Evolutionary conservation across 2,888 invertebrate genomes (phyloP), one percentile per base, ranked within the genome.

Genomic region (Drosophila nr. fundita): DNA sequence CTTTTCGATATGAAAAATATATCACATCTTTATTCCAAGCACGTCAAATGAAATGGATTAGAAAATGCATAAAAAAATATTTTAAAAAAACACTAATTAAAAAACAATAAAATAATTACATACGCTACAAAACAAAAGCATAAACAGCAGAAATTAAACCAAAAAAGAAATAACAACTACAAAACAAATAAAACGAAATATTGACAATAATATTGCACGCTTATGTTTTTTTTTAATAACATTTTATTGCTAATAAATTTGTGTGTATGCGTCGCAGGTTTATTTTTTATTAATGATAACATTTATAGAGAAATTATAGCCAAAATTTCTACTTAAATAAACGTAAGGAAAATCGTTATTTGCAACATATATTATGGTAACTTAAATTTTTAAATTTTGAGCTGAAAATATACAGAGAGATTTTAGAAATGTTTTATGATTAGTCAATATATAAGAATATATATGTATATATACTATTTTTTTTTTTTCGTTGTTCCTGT

Each of bases 401-500:
- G 91, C 91, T 91, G 91, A 91, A 91, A 91, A 80, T 91, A 91
- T 89, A 91, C 78, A 85, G 76, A 89, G 85, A 90, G 82, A 83
- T 83, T 86, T 76, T 68, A 58, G 63, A 78, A 80, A 80, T 78
- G 60, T 62, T 73, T 70, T 45, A 67, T 80, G 64, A 88, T 86
- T 86, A 82, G 88, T 85, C 72, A 61, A 65, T 71, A 55, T 79
- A 61, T 76, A 64, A 55, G 55, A 53, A 68, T 68, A 27, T 65
- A 66, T 58, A 60, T 45, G 52, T 42, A 53, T 60, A 53, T 68
- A 53, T 58, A 52, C 15, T 15, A 21, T n/a, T 69, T 29, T 34
- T 60, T 29, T 34, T 60, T 24, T 64, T 67, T 72, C 55, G 64
- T 52, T 68, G 60, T 73, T 54, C 64, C n/a, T 49, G 24, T 65